These are phyloP conservation scores for Macrotus californicus DNA, from an alignment of 2,113 vertebrate species.

Conservation along the genomic window DNA sequence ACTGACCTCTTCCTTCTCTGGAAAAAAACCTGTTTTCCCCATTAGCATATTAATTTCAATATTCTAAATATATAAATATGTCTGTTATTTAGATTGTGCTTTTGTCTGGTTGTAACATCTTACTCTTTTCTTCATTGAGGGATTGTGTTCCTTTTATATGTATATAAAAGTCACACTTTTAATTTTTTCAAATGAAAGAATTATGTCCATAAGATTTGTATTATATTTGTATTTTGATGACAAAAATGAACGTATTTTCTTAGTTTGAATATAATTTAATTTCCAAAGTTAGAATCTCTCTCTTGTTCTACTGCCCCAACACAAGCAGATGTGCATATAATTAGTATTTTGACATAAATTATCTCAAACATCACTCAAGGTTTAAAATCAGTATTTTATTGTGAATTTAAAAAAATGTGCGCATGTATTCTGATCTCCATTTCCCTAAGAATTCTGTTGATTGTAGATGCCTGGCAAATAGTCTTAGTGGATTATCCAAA, in stretches of 20 bases:
- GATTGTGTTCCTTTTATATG: background rate
- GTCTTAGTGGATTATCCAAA: background rate
- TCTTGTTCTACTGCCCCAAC: background rate
- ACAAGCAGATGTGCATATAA: background rate
- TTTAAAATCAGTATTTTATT: constrained; percentile 28
- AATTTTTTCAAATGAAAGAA: background rate
- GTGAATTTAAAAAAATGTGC: background rate
- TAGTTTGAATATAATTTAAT: constrained; percentile 6
- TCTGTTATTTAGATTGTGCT: background rate
- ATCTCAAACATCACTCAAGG: background rate
- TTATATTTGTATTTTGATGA: constrained; percentile 22
- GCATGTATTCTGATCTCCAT: background rate
- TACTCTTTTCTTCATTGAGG: background rate
- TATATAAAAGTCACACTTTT: background rate
- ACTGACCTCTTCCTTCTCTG: background rate
- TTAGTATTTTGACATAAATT: constrained; percentile 31
- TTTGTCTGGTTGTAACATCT: background rate
- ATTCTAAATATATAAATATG: background rate
- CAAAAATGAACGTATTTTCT: constrained; percentile 23
- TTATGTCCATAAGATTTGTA: background rate
- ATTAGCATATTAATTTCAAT: background rate
- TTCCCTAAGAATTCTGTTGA: constrained; percentile 4
- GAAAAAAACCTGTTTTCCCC: background rate
- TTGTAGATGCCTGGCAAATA: background rate
- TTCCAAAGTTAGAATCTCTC: background rate